These are phyloP conservation scores for Sciaenops ocellatus DNA, from an alignment of 2,797 vertebrate genomes.

Conservation along the genomic window DNA sequence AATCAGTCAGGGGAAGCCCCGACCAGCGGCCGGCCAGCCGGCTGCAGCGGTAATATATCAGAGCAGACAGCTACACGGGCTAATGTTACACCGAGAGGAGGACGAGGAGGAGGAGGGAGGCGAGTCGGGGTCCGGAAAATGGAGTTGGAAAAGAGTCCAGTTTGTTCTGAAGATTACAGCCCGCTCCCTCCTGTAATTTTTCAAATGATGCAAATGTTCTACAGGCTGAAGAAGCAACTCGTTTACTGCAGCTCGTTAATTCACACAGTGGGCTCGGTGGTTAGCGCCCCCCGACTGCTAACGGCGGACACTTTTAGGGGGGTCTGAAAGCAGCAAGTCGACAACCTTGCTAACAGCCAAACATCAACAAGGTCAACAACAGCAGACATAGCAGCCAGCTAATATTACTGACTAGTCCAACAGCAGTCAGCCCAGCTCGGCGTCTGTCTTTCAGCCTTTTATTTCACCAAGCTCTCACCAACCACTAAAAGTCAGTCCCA, in stretches of 20 bases:
- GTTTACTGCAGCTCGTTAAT: constrained; percentile 2
- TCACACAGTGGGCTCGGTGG: background rate
- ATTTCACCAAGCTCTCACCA: too few relatives aligned
- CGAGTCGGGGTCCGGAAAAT: background rate
- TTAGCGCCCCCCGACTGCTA: background rate
- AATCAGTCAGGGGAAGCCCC: constrained; percentile 69
- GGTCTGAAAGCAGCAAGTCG: too few relatives aligned
- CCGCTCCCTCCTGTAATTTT: constrained; percentile 39
- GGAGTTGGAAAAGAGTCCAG: constrained; percentile 50
- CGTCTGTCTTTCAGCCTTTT: too few relatives aligned
- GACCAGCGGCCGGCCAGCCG: constrained; percentile 38
- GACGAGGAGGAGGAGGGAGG: background rate
- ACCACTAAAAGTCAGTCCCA: too few relatives aligned
- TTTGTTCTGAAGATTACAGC: constrained; percentile 53
- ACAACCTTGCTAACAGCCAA: too few relatives aligned
- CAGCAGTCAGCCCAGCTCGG: too few relatives aligned
- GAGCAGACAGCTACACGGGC: constrained; percentile 57
- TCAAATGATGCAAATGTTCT: constrained; percentile 59
- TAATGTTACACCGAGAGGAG: constrained; percentile 48
- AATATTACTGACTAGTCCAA: too few relatives aligned
- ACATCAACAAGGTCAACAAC: too few relatives aligned
- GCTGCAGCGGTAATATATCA: constrained; percentile 59
- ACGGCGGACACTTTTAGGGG: too few relatives aligned
- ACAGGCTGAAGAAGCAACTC: constrained; percentile 25
- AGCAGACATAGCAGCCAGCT: too few relatives aligned